Evolutionary conservation across 2,797 vertebrate species (phyloP).

Genomic region (Catamblyrhynchus diadema): DNA sequence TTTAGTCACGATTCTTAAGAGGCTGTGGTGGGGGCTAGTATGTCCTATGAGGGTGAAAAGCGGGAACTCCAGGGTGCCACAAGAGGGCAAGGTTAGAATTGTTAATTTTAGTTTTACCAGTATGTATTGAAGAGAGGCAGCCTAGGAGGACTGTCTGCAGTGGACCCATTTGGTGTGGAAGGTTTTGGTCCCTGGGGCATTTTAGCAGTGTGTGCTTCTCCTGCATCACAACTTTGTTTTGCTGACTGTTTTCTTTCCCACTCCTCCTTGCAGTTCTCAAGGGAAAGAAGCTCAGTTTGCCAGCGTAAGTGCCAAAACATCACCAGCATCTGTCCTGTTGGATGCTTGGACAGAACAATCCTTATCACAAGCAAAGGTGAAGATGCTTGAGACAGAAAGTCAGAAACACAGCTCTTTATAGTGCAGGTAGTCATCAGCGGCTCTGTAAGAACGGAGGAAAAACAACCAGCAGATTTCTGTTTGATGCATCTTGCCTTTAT

Average conservation of each 20-base stretch:
- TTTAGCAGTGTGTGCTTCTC: background rate
- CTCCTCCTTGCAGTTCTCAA: slow-evolving; percentile 85
- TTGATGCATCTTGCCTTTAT: slow-evolving; percentile 96
- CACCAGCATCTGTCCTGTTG: slow-evolving; percentile 79
- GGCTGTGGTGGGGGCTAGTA: accelerated
- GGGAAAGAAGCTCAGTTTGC: slow-evolving; percentile 99
- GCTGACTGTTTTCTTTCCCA: slow-evolving; percentile 45
- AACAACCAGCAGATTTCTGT: slow-evolving; percentile 87
- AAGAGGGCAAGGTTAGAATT: background rate
- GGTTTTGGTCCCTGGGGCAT: background rate
- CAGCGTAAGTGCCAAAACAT: slow-evolving; percentile 92
- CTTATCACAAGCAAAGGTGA: slow-evolving; percentile 78
- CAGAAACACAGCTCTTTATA: slow-evolving; percentile 78
- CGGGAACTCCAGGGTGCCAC: background rate
- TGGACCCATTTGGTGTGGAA: background rate
- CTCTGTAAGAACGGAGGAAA: slow-evolving; percentile 80
- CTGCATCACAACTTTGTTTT: background rate
- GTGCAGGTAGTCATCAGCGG: slow-evolving; percentile 77
- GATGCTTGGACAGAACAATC: slow-evolving; percentile 81
- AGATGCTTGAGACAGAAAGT: slow-evolving; percentile 92
- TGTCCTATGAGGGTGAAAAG: background rate
- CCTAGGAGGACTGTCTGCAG: background rate
- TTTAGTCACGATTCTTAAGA: background rate
- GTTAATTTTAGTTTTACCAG: background rate
- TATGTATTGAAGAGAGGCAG: background rate